phyloP scores from a whole-genome alignment of 2,888 invertebrate genomes.

The Agrotis clavis region DNA sequence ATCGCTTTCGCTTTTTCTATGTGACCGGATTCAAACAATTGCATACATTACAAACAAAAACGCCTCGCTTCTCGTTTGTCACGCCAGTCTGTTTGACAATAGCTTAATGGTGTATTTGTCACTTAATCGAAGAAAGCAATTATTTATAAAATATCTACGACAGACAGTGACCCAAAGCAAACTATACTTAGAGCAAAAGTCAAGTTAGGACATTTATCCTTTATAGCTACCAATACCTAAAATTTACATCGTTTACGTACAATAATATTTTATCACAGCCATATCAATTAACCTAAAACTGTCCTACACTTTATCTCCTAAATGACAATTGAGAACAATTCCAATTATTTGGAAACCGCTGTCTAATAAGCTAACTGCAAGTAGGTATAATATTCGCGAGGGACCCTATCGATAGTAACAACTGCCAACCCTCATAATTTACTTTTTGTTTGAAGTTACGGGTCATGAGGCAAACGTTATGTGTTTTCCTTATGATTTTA shows the following conservation, averaged over 20 bases:
- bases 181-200: background rate
- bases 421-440: constrained; percentile 64
- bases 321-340: constrained; percentile 26
- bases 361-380: constrained; percentile 47
- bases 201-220: background rate
- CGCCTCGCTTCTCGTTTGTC: no score
- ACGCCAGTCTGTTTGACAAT: no score
- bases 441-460: constrained; percentile 67
- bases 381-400: constrained; percentile 57
- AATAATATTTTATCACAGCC: constrained; percentile 1
- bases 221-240: background rate
- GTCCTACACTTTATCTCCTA: constrained; percentile 16
- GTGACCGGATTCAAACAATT: no score
- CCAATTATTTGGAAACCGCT: constrained; percentile 61
- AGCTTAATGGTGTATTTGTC: background rate
- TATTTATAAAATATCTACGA: no score
- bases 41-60: no score
- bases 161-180: no score
- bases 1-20: no score
- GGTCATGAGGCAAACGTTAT: constrained; percentile 63
- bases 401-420: constrained; percentile 56
- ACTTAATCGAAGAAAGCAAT: no score
- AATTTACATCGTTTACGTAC: background rate
- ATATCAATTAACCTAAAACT: constrained; percentile 12
- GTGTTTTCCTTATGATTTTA: constrained; percentile 63